Conservation (phyloP, 2,113 vertebrate species). For the Oreocharis arfaki region DNA sequence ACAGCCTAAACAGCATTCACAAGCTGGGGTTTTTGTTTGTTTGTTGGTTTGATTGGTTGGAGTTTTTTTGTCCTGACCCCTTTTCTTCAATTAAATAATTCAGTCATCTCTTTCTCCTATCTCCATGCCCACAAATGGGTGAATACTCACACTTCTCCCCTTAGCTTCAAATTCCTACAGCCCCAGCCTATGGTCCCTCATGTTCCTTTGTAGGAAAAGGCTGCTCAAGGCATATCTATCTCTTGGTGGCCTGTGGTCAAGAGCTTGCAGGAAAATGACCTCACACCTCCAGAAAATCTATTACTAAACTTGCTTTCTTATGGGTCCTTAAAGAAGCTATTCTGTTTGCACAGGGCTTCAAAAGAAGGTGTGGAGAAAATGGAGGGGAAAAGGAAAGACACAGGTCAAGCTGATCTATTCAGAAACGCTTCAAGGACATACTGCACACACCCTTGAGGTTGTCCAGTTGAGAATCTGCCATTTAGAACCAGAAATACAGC, state of each 20-base stretch:
- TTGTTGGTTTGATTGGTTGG: background rate
- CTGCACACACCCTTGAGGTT: background rate
- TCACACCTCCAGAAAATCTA: background rate
- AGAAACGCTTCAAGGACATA: background rate
- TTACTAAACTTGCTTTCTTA: background rate
- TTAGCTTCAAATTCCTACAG: background rate
- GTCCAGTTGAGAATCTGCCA: background rate
- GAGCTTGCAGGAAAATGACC: background rate
- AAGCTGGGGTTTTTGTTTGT: background rate
- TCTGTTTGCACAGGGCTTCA: background rate
- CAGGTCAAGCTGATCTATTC: background rate
- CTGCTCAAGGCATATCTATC: background rate
- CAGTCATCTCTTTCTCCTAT: background rate
- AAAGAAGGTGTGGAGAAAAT: background rate
- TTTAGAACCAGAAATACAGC: background rate
- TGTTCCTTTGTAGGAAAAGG: background rate
- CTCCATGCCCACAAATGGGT: background rate
- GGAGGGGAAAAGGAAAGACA: background rate
- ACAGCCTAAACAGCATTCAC: background rate
- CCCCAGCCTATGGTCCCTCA: background rate
- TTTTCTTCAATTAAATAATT: background rate
- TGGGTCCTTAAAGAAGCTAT: background rate
- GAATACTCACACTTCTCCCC: background rate
- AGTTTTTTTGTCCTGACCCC: fast-evolving
- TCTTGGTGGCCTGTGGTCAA: background rate